Evolutionary conservation across 2,888 invertebrate genomes (phyloP).

Genomic region (Volucella inanis): DNA sequence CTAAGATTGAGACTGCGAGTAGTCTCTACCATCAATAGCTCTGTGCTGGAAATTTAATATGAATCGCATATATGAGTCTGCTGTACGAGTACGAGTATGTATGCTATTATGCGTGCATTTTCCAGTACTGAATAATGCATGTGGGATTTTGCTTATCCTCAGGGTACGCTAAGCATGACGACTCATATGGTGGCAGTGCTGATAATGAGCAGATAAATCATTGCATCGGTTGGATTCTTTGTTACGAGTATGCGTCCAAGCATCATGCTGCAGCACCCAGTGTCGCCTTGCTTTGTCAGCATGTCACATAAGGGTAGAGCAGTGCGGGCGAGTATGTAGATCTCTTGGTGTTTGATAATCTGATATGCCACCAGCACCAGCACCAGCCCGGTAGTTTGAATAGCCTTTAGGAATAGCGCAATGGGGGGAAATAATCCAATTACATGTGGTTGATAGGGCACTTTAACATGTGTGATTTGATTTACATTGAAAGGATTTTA

Average conservation of each 20-base stretch:
- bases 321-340: not conserved
- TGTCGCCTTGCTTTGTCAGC: constrained; percentile 19
- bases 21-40: not conserved
- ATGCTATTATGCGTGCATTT: constrained; percentile 22
- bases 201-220: constrained; percentile 27
- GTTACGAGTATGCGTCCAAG: constrained; percentile 6
- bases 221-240: constrained; percentile 29
- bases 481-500: constrained; percentile 29
- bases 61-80: not conserved
- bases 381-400: not conserved
- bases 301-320: constrained; percentile 20
- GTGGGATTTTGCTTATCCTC: constrained; percentile 19
- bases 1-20: too few relatives aligned
- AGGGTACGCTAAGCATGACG: constrained; percentile 1
- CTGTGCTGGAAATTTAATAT: constrained; percentile 44
- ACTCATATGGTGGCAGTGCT: not conserved
- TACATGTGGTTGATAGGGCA: constrained; percentile 44
- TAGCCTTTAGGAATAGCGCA: constrained; percentile 13
- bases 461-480: constrained; percentile 46
- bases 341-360: constrained; percentile 20
- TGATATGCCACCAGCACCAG: constrained; percentile 23
- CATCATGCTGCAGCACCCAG: not conserved
- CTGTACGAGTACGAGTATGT: not conserved
- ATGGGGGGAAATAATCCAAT: constrained; percentile 52
- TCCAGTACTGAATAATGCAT: constrained; percentile 27